Evolutionary conservation across 2,797 vertebrate genomes (phyloP).

Genomic region (Typhlichthys eigenmanni): DNA sequence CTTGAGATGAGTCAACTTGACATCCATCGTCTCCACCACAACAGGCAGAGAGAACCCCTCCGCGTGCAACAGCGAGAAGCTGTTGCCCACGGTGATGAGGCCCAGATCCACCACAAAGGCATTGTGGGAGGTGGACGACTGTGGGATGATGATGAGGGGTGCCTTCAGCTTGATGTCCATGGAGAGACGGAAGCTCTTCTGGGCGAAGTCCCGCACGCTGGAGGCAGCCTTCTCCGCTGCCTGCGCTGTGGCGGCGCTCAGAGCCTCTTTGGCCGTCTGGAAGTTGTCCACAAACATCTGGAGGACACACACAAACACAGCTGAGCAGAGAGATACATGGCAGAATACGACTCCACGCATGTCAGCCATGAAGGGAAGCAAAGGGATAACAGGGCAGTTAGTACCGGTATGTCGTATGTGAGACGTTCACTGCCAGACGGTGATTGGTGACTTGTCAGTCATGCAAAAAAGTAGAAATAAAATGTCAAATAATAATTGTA

Average conservation of each 20-base stretch:
- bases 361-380: constrained; percentile 4
- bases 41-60: constrained; percentile 74
- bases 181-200: constrained; percentile 88
- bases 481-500: neutral
- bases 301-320: constrained; percentile 10
- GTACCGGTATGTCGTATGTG: neutral
- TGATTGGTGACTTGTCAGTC: constrained; percentile 11
- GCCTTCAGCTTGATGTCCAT: constrained; percentile 89
- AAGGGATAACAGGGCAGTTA: constrained; percentile 13
- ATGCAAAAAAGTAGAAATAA: constrained; percentile 45
- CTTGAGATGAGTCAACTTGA: constrained; percentile 84
- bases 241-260: constrained; percentile 87
- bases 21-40: constrained; percentile 82
- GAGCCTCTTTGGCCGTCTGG: constrained; percentile 85
- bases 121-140: constrained; percentile 84
- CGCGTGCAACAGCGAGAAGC: constrained; percentile 71
- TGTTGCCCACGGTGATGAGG: constrained; percentile 85
- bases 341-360: neutral
- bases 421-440: constrained; percentile 23
- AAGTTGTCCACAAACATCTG: constrained; percentile 72
- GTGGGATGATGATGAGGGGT: constrained; percentile 90
- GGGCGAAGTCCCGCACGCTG: constrained; percentile 88
- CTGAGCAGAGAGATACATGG: neutral
- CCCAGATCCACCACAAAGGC: constrained; percentile 90
- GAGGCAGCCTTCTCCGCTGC: constrained; percentile 92